Base-by-base conservation (phyloP, 2,797 vertebrate genomes). In the Gadopsis bispinosus region DNA sequence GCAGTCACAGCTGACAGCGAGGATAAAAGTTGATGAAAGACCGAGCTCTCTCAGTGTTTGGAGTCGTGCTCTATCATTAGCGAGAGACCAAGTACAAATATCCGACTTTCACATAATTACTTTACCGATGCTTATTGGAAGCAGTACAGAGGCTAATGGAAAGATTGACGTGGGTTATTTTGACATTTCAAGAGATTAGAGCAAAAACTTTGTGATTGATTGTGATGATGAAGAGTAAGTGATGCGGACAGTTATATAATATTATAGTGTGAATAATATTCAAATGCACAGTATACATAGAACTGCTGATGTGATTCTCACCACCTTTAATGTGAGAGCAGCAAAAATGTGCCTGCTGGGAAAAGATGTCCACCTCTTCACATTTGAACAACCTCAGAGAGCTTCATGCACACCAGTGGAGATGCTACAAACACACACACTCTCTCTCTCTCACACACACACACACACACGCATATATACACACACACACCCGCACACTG, bases 311-410 rank as follows among this genome's bases (percentile, higher is more conserved):
- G 16, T 0, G 48, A 80, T 20, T 65, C 41, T 80, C 48, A 54
- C 62, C 69, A 60, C 73, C 33, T 61, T 69, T 82, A 16, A 54
- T 72, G 58, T 56, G 39, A 63, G n/a, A 70, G 37, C 9, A 16
- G 39, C 29, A 69, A 63, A 65, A 65, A 55, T 67, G 37, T 48
- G 41, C 22, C 73, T 71, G 54, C 72, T 75, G 65, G 80, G 82
- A 73, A 72, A 76, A 69, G 7, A 64, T 69, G 56, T 73, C 59
- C 13, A 80, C 66, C 26, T 67, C 22, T 55, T 83, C 41, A 64
- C 69, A 77, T 81, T 45, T 50, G 50, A 73, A 77, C 56, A 60
- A 6, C 39, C 45, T 54, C 62, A 41, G 13, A 70, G 53, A 69
- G 12, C 22, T 13, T 54, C n/a, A 20, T 26, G 22, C 41, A 47